Conservation (phyloP, 2,888 invertebrate genomes). For the Zele albiditarsus region DNA sequence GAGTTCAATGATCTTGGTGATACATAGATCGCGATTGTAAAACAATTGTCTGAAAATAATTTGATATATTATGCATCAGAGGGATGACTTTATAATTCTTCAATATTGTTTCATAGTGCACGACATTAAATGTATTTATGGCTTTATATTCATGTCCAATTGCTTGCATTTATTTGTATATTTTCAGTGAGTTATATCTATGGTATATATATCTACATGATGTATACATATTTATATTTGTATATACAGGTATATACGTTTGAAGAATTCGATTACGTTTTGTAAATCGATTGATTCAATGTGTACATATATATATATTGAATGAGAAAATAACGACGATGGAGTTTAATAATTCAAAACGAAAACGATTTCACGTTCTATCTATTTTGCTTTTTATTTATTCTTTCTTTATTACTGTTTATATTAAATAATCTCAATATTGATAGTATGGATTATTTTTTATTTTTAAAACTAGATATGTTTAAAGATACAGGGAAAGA, state of each 20-base stretch:
- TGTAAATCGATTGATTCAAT: conserved; percentile 36
- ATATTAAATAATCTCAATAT: neutral
- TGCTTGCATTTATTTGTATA: neutral
- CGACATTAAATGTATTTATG: neutral
- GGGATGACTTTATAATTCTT: conserved; percentile 23
- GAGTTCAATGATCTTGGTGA: conserved; percentile 18
- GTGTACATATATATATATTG: neutral
- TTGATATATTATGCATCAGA: conserved; percentile 18
- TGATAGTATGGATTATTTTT: too few relatives aligned
- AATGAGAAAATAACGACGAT: neutral
- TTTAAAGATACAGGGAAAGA: too few relatives aligned
- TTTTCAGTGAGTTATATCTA: neutral
- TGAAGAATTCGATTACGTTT: conserved; percentile 44
- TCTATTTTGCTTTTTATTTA: neutral
- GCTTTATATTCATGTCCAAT: conserved; percentile 3
- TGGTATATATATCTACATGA: conserved; percentile 10
- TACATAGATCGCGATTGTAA: conserved; percentile 17
- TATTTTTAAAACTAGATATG: too few relatives aligned
- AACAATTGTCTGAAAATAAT: conserved; percentile 34
- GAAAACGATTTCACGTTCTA: neutral
- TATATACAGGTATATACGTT: conserved; percentile 24
- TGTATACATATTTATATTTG: conserved; percentile 4
- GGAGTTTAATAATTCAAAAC: neutral
- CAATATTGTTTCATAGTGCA: neutral
- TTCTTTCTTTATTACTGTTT: neutral